phyloP scores from a whole-genome alignment of 2,113 vertebrate species.

The Engraulis encrasicolus region DNA sequence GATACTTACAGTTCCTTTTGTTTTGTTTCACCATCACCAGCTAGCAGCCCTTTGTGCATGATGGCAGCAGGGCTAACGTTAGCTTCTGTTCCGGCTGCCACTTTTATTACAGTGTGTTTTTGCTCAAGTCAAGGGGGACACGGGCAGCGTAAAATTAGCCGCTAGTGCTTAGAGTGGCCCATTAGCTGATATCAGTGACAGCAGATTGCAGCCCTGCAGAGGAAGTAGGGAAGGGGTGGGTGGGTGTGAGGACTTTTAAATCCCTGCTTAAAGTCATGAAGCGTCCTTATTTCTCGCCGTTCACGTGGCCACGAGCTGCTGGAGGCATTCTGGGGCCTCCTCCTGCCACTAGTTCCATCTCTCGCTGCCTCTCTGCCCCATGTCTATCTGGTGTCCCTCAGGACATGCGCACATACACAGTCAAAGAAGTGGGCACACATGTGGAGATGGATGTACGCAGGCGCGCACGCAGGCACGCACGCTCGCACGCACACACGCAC shows the following conservation, averaged over 20 bases:
- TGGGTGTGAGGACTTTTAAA: too few species aligned
- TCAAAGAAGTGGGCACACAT: too few species aligned
- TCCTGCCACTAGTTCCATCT: not conserved
- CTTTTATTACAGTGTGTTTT: too few species aligned
- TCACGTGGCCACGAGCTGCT: not conserved
- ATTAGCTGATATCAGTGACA: not conserved
- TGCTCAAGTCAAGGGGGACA: not conserved
- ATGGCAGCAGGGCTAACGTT: not conserved
- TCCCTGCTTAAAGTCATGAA: not conserved
- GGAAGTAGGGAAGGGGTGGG: not conserved
- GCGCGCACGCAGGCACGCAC: too few species aligned
- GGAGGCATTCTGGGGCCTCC: not conserved
- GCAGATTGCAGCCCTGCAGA: not conserved
- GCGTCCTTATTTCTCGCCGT: not conserved
- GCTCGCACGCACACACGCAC: too few species aligned
- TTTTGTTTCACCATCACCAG: too few species aligned
- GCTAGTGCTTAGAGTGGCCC: not conserved
- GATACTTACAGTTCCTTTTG: too few species aligned
- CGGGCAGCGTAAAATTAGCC: conserved; percentile 1
- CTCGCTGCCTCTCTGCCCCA: too few species aligned
- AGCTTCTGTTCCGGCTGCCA: not conserved
- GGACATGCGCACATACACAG: too few species aligned
- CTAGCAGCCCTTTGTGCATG: not conserved
- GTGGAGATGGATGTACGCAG: too few species aligned
- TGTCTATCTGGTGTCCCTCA: not conserved